Evolutionary conservation across 2,113 vertebrate species (phyloP), one percentile per base, ranked within the genome.

Genomic region (Trematomus loennbergii): DNA sequence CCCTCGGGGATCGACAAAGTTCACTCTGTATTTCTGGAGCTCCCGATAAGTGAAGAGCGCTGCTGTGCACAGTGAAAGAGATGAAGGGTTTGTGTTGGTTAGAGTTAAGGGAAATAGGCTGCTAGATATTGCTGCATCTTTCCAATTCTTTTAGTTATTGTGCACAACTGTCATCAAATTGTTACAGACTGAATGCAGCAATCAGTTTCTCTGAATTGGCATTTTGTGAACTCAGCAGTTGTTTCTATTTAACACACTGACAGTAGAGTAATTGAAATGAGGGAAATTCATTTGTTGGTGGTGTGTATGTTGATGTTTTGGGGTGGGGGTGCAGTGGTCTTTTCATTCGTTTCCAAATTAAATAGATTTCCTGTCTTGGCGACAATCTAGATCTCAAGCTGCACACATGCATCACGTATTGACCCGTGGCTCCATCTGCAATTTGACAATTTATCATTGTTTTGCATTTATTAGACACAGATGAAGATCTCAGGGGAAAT

Each of bases 171-270:
- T 57, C 11, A 52, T 1, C 20, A n/a, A 33, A 16, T 12, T 16
- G 9, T 13, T 53, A 4, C 20, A 60, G 52, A 29, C 48, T 79
- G 15, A 63, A 71, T 40, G 13, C 48, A 33, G 29, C 61, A 67
- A 72, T 61, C 1, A 61, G 22, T 66, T 46, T 18, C 15, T 63
- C 12, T 4, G 13, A 43, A 59, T 10, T 22, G 7, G 25, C 58
- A 62, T 77, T 76, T 68, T 70, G 58, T 74, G 45, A 69, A 80
- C 12, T 83, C 62, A 83, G 67, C 76, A 68, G 22, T 63, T 72
- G 43, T 76, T 76, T 76, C 18, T 69, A 4, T 69, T 57, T 55
- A n/a, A n/a, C n/a, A n/a, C n/a, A n/a, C n/a, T n/a, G n/a, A 63
- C 48, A 62, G 71, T 29, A 1, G 43, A 57, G 59, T 77, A 54